Evolutionary conservation across 37 sponge, comb jelly and placozoan species (phyloP).

Genomic region (Halichondria panicea): DNA sequence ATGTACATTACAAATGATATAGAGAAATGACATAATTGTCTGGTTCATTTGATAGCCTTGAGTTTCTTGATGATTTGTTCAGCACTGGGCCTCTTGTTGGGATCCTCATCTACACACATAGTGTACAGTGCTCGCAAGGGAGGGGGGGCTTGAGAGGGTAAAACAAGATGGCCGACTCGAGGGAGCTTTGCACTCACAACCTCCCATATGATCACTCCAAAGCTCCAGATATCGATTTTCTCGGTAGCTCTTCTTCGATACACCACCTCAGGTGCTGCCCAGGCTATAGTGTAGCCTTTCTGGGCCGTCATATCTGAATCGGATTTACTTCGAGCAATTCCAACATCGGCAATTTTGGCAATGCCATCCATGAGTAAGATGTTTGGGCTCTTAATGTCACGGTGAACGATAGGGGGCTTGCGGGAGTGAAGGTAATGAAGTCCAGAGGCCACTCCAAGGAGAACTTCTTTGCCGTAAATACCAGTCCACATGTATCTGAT

Average conservation of each 20-base stretch:
- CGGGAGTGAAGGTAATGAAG: conserved; percentile 88
- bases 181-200: conserved; percentile 79
- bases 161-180: conserved; percentile 55
- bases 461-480: conserved; percentile 56
- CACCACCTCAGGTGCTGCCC: conserved; percentile 95
- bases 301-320: conserved; percentile 92
- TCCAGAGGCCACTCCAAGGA: conserved; percentile 77
- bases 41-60: background rate
- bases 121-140: conserved; percentile 43
- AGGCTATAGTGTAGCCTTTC: conserved; percentile 85
- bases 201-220: conserved; percentile 92
- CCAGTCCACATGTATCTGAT: conserved; percentile 75
- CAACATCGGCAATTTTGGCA: conserved; percentile 94
- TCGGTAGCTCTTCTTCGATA: conserved; percentile 84
- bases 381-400: conserved; percentile 94
- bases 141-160: conserved; percentile 39
- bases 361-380: conserved; percentile 73
- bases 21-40: no score
- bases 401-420: conserved; percentile 80
- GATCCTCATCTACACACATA: conserved; percentile 60
- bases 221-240: conserved; percentile 95
- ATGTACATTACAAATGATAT: no score
- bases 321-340: conserved; percentile 80
- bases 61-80: conserved; percentile 47
- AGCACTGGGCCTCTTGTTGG: conserved; percentile 66